A percentile compares a stretch with the other conserved stretches of the same genome.
These are phyloP conservation scores for Drosophila subsilvestris DNA, from an alignment of 2,888 invertebrate species.

Conservation along the genomic window DNA sequence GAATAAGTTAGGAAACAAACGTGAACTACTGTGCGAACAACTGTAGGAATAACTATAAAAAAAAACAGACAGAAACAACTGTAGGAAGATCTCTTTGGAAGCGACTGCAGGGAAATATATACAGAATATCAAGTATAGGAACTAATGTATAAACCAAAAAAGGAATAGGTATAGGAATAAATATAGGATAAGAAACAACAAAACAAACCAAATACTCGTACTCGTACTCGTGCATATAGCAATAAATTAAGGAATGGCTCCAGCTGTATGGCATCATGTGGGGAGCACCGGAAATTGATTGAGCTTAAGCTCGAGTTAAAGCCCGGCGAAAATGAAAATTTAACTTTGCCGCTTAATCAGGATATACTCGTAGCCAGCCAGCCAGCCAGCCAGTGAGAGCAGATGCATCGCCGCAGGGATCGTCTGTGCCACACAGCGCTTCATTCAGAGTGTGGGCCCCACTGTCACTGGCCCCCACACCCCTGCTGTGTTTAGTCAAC, in stretches of 20 bases:
- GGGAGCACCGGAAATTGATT: constrained; percentile 19
- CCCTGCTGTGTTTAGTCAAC: background rate
- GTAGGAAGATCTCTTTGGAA: background rate
- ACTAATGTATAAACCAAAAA: too few species aligned
- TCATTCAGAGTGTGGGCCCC: background rate
- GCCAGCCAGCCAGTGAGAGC: background rate
- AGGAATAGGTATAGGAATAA: background rate
- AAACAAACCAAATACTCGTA: background rate
- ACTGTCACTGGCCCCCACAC: too few species aligned
- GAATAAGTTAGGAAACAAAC: constrained; percentile 11
- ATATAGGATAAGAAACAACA: background rate
- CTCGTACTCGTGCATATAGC: too few species aligned
- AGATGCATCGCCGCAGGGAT: constrained; percentile 17
- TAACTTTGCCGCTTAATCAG: constrained; percentile 41
- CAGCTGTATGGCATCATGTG: constrained; percentile 28
- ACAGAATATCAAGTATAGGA: background rate
- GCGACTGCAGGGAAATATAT: background rate
- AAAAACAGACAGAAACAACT: too few species aligned
- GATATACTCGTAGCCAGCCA: background rate
- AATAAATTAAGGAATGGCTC: background rate
- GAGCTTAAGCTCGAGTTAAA: constrained; percentile 39
- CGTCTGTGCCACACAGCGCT: background rate
- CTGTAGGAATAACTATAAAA: too few species aligned
- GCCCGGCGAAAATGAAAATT: constrained; percentile 52
- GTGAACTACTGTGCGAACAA: too few species aligned